Evolutionary conservation across 2,797 vertebrate species (phyloP).

Genomic region (Xenopus petersii): DNA sequence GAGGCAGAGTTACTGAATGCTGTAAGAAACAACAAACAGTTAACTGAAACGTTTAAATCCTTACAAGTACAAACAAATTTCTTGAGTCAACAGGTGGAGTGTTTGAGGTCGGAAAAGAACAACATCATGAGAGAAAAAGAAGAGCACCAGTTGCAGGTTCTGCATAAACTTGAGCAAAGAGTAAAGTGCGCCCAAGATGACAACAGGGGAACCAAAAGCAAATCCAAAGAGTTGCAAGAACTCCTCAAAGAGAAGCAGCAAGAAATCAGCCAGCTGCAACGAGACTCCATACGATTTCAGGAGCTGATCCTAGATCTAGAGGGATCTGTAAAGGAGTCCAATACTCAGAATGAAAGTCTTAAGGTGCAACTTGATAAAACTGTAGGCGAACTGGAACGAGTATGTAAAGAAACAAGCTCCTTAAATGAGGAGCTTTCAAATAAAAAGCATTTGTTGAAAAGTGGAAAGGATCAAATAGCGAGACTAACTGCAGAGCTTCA

Average conservation of each 20-base stretch:
- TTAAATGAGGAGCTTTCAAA: slow-evolving; percentile 60
- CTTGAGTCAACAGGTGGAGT: slow-evolving; percentile 67
- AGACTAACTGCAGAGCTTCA: slow-evolving; percentile 57
- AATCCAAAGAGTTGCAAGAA: slow-evolving; percentile 79
- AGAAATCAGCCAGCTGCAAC: slow-evolving; percentile 81
- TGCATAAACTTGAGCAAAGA: slow-evolving; percentile 78
- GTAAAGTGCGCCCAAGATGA: slow-evolving; percentile 75
- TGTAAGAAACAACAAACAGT: slow-evolving; percentile 71
- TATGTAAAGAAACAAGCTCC: slow-evolving; percentile 55
- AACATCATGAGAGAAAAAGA: slow-evolving; percentile 72
- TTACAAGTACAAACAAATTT: slow-evolving; percentile 69
- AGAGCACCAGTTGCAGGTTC: slow-evolving; percentile 73
- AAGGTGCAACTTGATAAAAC: slow-evolving; percentile 64
- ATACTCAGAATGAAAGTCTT: slow-evolving; percentile 58
- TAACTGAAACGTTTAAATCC: slow-evolving; percentile 67
- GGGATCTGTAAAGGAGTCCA: slow-evolving; percentile 67
- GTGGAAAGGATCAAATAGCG: slow-evolving; percentile 60
- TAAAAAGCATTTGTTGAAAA: slow-evolving; percentile 59
- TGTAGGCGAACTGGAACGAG: slow-evolving; percentile 55
- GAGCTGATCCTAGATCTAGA: slow-evolving; percentile 80
- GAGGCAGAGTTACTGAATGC: slow-evolving; percentile 79
- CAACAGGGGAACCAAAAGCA: slow-evolving; percentile 73
- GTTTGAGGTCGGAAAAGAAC: slow-evolving; percentile 64
- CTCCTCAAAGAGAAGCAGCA: slow-evolving; percentile 85
- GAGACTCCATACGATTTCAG: slow-evolving; percentile 82